phyloP scores from a whole-genome alignment of 2,113 vertebrate genomes.

The Eolophus roseicapilla region DNA sequence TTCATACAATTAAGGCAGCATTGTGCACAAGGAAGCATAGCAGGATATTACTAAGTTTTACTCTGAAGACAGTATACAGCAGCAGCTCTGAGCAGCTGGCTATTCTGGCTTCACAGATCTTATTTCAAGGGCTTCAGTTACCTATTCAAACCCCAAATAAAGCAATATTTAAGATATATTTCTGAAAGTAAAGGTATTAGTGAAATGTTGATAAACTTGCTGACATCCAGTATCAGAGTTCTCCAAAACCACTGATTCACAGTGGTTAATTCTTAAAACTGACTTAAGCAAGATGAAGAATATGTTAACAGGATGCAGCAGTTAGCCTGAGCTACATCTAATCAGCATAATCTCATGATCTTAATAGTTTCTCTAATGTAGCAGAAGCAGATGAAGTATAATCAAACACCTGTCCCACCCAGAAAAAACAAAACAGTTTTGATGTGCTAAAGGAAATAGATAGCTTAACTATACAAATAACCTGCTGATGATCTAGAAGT shows the following conservation, averaged over 20 bases:
- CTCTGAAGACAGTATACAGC: background rate
- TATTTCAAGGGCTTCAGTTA: background rate
- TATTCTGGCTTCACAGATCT: background rate
- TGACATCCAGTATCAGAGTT: background rate
- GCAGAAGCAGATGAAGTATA: background rate
- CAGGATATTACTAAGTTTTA: background rate
- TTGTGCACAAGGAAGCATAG: background rate
- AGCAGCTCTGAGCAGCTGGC: background rate
- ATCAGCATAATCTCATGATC: background rate
- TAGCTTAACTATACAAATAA: background rate
- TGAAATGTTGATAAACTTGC: conserved; percentile 36
- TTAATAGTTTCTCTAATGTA: background rate
- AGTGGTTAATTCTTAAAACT: background rate
- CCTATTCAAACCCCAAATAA: background rate
- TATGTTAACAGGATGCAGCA: background rate
- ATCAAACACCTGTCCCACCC: background rate
- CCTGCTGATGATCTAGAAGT: background rate
- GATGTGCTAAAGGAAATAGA: background rate
- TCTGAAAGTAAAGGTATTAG: conserved; percentile 1
- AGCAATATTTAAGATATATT: background rate
- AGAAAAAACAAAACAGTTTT: background rate
- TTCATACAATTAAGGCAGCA: background rate
- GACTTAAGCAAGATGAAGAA: background rate
- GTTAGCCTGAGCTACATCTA: background rate
- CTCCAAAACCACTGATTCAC: background rate